These are phyloP conservation scores for Seriola rivoliana DNA, from an alignment of 2,113 vertebrate genomes.

Conservation along the genomic window DNA sequence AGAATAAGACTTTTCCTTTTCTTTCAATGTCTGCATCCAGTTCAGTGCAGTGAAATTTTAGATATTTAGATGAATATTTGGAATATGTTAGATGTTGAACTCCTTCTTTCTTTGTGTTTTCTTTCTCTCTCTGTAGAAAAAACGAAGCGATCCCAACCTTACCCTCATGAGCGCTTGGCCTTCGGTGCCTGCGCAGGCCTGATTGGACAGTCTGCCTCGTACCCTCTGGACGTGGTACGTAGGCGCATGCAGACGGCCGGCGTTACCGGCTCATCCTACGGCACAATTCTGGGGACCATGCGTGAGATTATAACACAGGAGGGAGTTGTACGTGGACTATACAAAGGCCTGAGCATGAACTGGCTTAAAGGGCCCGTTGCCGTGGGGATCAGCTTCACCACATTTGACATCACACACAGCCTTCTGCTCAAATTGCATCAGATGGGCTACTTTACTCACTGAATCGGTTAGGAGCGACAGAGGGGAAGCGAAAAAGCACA, in stretches of 20 bases:
- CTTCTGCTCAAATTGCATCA: slow-evolving; percentile 89
- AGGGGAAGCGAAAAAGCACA: neutral
- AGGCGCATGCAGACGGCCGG: slow-evolving; percentile 98
- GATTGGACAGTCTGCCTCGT: slow-evolving; percentile 94
- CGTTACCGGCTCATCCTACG: slow-evolving; percentile 87
- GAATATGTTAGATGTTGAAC: neutral
- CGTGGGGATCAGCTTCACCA: slow-evolving; percentile 96
- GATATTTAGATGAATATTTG: neutral
- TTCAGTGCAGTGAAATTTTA: neutral
- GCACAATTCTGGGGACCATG: slow-evolving; percentile 89
- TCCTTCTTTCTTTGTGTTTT: neutral
- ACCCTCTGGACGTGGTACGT: slow-evolving; percentile 97
- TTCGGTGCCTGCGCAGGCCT: slow-evolving; percentile 96
- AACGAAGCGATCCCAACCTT: slow-evolving; percentile 88
- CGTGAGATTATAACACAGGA: slow-evolving; percentile 87
- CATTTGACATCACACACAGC: slow-evolving; percentile 94
- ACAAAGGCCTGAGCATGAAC: slow-evolving; percentile 99
- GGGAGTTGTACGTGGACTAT: slow-evolving; percentile 90
- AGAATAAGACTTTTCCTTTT: rapidly evolving
- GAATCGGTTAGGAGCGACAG: slow-evolving; percentile 24
- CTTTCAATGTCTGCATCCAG: neutral
- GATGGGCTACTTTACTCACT: slow-evolving; percentile 78
- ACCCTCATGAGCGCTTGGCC: slow-evolving; percentile 89
- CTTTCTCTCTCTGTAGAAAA: slow-evolving; percentile 82
- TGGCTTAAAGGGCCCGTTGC: slow-evolving; percentile 97